Evolutionary conservation across 64 coral and sea anemone species (phyloP), one percentile per base, ranked within the genome.

Genomic region (Platygyra sinensis): DNA sequence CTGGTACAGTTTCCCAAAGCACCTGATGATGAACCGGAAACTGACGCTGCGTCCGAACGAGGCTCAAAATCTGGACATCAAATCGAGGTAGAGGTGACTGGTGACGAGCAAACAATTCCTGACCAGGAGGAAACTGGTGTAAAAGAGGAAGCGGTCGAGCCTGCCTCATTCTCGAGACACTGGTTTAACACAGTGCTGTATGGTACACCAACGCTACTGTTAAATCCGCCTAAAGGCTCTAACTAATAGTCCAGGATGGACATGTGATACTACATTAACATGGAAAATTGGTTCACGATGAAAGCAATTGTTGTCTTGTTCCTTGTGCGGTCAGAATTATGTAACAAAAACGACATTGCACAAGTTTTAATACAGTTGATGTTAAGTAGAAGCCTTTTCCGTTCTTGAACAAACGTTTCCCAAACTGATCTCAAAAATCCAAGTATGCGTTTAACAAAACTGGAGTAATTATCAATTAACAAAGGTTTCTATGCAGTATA

Each of bases 111-210:
- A 52, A 72, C 30, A 29, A 17, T 19, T 80, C 32, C 20, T 22
- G 57, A 22, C 8, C 19, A 50, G 50, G 67, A 39, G 9, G 69
- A 14, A 14, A 76, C 62, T 31, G n/a, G 61, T 24, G 89, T 30
- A 36, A 46, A 83, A 10, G 88, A 67, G 1, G 82, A 86, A 27
- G 10, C 10, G 17, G 74, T 80, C 12, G 69, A 59, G 42, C 38
- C 75, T 22, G 5, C 59, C 62, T 51, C 55, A 86, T 80, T 86
- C 17, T 88, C 93, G 63, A 87, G 93, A 8, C 93, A 92, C 28
- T 98, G 93, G 93, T 98, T 95, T 60, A 95, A 93, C 46, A 98
- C 96, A 15, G 96, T 98, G 12, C 24, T 98, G 52, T 98, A 98
- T 95, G 96, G 96, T 50, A 86, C 86, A 19, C 90, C 93, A 8